Percentiles rank a stretch among this genome's conserved stretches.
These are phyloP conservation scores for Holocentrus rufus DNA, from an alignment of 2,797 vertebrate species.

Conservation along the genomic window DNA sequence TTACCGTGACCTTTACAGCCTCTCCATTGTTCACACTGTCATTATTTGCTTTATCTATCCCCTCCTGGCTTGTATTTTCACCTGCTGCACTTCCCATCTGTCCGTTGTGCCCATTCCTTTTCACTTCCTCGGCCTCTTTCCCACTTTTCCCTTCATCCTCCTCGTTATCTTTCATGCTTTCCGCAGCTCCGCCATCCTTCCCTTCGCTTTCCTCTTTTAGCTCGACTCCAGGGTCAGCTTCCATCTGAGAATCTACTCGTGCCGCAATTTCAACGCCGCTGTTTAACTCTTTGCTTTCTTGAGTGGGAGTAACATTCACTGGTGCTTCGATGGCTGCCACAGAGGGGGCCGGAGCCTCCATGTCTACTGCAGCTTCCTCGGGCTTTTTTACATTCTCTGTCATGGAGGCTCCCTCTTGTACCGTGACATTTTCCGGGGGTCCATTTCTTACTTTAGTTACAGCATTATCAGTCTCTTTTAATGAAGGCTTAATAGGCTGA, in stretches of 20 bases:
- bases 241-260: conserved; percentile 53
- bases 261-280: conserved; percentile 38
- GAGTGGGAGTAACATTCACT: conserved; percentile 34
- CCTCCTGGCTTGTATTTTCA: conserved; percentile 59
- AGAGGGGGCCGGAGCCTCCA: conserved; percentile 18
- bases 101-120: conserved; percentile 69
- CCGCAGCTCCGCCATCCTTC: conserved; percentile 42
- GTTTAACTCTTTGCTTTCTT: conserved; percentile 57
- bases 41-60: conserved; percentile 50
- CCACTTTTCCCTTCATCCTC: conserved; percentile 43
- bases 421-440: conserved; percentile 52
- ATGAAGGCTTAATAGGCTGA: conserved; percentile 48
- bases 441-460: conserved; percentile 56
- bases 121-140: conserved; percentile 64
- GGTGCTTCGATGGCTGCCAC: conserved; percentile 21
- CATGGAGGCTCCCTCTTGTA: conserved; percentile 23
- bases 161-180: conserved; percentile 48
- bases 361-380: conserved; percentile 44
- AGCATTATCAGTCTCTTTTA: conserved; percentile 66
- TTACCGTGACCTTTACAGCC: conserved; percentile 83
- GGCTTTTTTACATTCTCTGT: conserved; percentile 43
- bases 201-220: conserved; percentile 40
- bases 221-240: conserved; percentile 49
- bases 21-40: conserved; percentile 65
- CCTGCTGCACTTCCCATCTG: conserved; percentile 48